Conservation (phyloP, 2,797 vertebrate genomes). For the Cyclopterus lumpus region DNA sequence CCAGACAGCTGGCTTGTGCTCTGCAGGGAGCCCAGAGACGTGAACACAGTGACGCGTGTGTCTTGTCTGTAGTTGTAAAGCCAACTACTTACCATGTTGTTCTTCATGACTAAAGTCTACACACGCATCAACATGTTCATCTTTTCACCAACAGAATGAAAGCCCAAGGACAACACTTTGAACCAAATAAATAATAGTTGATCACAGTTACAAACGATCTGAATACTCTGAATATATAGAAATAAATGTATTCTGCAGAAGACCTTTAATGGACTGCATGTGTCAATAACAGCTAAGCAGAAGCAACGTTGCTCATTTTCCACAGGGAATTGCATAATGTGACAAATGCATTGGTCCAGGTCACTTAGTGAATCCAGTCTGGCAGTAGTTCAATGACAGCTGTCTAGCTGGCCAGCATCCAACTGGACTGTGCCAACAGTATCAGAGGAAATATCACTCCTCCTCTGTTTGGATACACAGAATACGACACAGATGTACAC, state of each 20-base stretch:
- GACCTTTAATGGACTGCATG: not conserved
- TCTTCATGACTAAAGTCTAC: not conserved
- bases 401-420: slow-evolving; percentile 41
- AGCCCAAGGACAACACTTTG: not conserved
- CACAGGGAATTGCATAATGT: not conserved
- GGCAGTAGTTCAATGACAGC: slow-evolving; percentile 36
- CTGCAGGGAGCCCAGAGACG: slow-evolving; percentile 33
- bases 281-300: not conserved
- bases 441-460: slow-evolving; percentile 30
- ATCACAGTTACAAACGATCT: not conserved
- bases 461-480: slow-evolving; percentile 36
- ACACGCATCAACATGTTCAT: not conserved
- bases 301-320: not conserved
- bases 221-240: not conserved
- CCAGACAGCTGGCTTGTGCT: slow-evolving; percentile 6
- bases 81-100: not conserved
- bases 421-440: slow-evolving; percentile 37
- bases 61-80: not conserved
- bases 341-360: not conserved
- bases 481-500: slow-evolving; percentile 17
- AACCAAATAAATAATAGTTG: not conserved
- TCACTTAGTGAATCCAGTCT: not conserved
- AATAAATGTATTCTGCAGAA: not conserved
- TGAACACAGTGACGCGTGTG: not conserved
- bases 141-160: not conserved